These are phyloP conservation scores for Aphodius granarius DNA, from an alignment of 2,888 invertebrate genomes.

Conservation along the genomic window DNA sequence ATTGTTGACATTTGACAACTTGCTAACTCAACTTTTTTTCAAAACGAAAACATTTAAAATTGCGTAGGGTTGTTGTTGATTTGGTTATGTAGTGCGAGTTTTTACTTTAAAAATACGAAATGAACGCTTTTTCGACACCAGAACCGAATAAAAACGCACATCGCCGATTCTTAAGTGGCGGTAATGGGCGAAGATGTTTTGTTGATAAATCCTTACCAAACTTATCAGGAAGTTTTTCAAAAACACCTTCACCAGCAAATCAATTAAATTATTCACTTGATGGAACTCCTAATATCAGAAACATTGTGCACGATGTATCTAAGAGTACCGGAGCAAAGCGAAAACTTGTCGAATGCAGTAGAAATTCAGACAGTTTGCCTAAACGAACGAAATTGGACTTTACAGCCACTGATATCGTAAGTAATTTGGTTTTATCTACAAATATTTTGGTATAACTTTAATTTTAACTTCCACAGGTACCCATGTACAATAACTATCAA, in stretches of 20 bases:
- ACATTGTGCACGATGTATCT: not conserved
- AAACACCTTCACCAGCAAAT: not conserved
- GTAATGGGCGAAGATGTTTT: not conserved
- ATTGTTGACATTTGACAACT: not conserved
- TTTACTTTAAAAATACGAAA: not conserved
- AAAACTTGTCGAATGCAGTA: not conserved
- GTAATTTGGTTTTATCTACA: not conserved
- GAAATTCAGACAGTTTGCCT: not conserved
- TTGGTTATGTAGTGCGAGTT: not conserved
- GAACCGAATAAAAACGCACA: not conserved
- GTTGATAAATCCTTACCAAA: not conserved
- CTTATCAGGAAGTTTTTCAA: not conserved
- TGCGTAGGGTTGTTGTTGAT: not conserved
- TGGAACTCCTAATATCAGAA: not conserved
- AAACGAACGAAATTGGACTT: not conserved
- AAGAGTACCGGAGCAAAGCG: not conserved
- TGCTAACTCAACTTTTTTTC: not conserved
- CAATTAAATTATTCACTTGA: not conserved
- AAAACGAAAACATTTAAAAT: not conserved
- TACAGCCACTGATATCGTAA: not conserved
- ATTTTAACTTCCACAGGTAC: slow-evolving; percentile 9
- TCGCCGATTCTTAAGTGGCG: not conserved
- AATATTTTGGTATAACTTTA: not conserved
- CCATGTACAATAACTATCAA: slow-evolving; percentile 14
- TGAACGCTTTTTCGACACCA: not conserved